Percentiles rank a stretch among this genome's conserved stretches.
These are phyloP conservation scores for Hylaeus volcanicus DNA, from an alignment of 1,140 invertebrate species.

Conservation along the genomic window DNA sequence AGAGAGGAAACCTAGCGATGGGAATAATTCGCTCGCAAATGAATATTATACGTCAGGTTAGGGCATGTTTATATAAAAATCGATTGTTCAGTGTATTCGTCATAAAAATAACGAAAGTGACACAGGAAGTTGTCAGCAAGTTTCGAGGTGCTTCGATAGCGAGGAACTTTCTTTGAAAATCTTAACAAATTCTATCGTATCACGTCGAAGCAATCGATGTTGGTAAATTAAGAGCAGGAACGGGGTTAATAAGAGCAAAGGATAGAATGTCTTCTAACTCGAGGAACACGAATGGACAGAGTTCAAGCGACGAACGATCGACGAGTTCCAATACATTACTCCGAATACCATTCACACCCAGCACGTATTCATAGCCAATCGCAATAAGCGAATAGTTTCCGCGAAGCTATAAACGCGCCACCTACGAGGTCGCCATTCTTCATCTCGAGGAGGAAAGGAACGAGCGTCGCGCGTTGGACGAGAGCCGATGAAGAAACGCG, in stretches of 20 bases:
- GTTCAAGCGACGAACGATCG: background rate
- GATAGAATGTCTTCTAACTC: no score
- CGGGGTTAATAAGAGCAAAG: no score
- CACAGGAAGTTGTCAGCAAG: no score
- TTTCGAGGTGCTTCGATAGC: no score
- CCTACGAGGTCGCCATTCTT: slow-evolving; percentile 39
- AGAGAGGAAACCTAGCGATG: slow-evolving; percentile 15
- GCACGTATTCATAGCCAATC: background rate
- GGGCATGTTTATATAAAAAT: no score
- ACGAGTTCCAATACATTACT: background rate
- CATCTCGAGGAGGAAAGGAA: background rate
- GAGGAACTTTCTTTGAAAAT: no score
- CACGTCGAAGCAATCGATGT: no score
- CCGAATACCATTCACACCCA: slow-evolving; percentile 20
- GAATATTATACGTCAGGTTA: background rate
- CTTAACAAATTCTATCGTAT: no score
- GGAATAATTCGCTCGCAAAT: slow-evolving; percentile 25
- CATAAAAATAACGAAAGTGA: no score
- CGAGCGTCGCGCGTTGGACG: background rate
- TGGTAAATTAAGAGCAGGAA: no score
- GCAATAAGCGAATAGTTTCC: slow-evolving; percentile 16
- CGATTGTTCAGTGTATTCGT: no score
- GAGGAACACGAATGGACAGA: no score
- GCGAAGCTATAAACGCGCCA: slow-evolving; percentile 9
- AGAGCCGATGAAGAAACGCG: slow-evolving; percentile 2